These are phyloP conservation scores for Grantiella picta DNA, from an alignment of 2,113 vertebrate species.

Conservation along the genomic window DNA sequence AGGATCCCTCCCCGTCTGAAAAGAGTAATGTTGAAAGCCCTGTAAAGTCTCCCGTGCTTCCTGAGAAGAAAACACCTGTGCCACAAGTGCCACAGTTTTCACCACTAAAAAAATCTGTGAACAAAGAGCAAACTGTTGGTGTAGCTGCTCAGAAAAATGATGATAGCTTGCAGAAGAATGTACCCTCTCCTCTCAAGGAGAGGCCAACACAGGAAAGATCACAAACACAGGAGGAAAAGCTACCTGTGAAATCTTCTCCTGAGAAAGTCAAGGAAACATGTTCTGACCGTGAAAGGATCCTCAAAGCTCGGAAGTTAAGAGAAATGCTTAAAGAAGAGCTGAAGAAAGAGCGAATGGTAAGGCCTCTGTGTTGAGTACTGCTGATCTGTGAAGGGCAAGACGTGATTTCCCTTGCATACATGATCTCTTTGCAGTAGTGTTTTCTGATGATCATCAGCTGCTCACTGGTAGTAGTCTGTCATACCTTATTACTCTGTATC, in stretches of 20 bases:
- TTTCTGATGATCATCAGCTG: neutral
- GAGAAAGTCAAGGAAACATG: slow-evolving; percentile 39
- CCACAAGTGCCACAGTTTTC: slow-evolving; percentile 73
- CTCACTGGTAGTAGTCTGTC: neutral
- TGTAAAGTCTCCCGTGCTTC: slow-evolving; percentile 31
- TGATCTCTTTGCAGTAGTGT: neutral
- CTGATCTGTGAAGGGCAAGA: neutral
- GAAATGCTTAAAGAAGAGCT: slow-evolving; percentile 88
- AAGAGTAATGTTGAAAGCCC: slow-evolving; percentile 18
- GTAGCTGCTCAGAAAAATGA: slow-evolving; percentile 8
- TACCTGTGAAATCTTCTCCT: neutral
- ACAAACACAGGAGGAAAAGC: slow-evolving; percentile 35
- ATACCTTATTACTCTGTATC: neutral
- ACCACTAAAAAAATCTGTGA: slow-evolving; percentile 45
- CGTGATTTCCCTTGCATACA: neutral
- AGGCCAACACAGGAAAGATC: slow-evolving; percentile 56
- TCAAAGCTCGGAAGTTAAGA: slow-evolving; percentile 86
- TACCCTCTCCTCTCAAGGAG: slow-evolving; percentile 65
- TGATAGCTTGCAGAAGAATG: slow-evolving; percentile 26
- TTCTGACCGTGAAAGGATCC: slow-evolving; percentile 83
- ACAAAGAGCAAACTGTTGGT: slow-evolving; percentile 26
- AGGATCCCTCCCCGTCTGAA: neutral
- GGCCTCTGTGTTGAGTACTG: neutral
- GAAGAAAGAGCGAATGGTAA: slow-evolving; percentile 84
- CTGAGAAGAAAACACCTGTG: slow-evolving; percentile 78